Base-by-base conservation (phyloP, 1,140 invertebrate genomes). In the Drosophila prosaltans region DNA sequence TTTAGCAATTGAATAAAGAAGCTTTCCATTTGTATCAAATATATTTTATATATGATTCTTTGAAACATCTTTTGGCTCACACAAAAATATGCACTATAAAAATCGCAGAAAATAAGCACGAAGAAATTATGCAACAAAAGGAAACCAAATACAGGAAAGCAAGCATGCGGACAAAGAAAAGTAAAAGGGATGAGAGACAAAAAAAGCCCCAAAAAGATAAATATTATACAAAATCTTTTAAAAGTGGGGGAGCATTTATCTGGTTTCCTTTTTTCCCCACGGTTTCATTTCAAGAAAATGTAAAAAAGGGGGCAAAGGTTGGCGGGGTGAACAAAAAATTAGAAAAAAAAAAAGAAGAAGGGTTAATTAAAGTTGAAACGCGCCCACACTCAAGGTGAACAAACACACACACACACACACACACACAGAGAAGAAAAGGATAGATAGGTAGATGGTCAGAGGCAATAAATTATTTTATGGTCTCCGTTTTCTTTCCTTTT, bases 391-490 rank as follows among this genome's bases (percentile, higher is more conserved):
- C 66, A 69, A 76, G 74, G 74, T 76, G 54, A 48, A 16, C 24
- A 60, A 16, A 40, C 58, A 40, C 36, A 60, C 9, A 40, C 9
- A 24, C n/a, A 1, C 2, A 5, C 3, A 43, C 16, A n/a, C n/a
- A 43, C 2, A n/a, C n/a, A n/a, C n/a, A n/a, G n/a, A 11, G 10
- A 40, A 36, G 32, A 36, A 36, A 36, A 36, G 32, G 32, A 6
- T 36, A 36, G 32, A 7, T 36, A 7, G 39, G 0, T 40, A 40
- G 41, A 43, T 43, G 24, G 45, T 16, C 28, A 24, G 9, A 36
- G 41, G 73, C 74, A 76, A 76, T 76, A 76, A 76, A 76, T 76
- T 76, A 76, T 76, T 76, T 61, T 76, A 76, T 70, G 74, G 74
- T 55, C 43, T 55, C 59, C 66, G 8, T 21, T 30, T 9, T 6